A percentile compares a stretch with the other conserved stretches of the same genome.
phyloP scores from a whole-genome alignment of 2,888 invertebrate species.

The Aricia artaxerxes region DNA sequence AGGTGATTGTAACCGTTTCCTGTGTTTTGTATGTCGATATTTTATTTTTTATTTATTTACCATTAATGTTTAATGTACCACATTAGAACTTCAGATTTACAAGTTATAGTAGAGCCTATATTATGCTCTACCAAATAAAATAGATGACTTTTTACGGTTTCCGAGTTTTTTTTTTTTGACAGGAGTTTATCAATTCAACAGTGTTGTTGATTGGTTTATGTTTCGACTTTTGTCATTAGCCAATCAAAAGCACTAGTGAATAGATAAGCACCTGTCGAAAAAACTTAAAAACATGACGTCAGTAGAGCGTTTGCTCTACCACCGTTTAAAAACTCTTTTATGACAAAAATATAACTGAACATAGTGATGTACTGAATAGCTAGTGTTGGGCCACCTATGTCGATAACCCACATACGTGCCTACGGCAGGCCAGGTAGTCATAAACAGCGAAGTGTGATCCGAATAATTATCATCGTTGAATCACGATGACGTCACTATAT shows the following conservation, averaged over 20 bases:
- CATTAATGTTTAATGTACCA: neutral
- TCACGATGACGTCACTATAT: conserved; percentile 28
- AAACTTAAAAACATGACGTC: too few relatives aligned
- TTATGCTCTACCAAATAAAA: neutral
- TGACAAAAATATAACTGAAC: too few relatives aligned
- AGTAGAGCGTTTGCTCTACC: too few relatives aligned
- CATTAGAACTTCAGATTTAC: neutral
- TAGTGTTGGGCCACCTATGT: conserved; percentile 4
- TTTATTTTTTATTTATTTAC: neutral
- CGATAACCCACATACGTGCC: conserved; percentile 6
- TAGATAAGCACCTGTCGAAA: neutral
- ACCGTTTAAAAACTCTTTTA: too few relatives aligned
- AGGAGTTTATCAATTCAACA: too few relatives aligned
- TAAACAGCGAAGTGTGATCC: conserved; percentile 21
- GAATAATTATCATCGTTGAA: conserved; percentile 29
- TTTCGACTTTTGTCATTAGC: too few relatives aligned
- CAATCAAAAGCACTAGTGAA: neutral
- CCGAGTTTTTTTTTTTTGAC: too few relatives aligned
- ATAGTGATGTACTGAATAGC: neutral
- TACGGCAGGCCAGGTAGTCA: conserved; percentile 9
- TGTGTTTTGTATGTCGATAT: neutral
- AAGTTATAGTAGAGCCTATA: neutral
- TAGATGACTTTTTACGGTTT: neutral
- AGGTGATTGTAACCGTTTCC: neutral
- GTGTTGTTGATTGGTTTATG: too few relatives aligned